phyloP scores from a whole-genome alignment of 2,888 invertebrate species.

The Formica aserva region DNA sequence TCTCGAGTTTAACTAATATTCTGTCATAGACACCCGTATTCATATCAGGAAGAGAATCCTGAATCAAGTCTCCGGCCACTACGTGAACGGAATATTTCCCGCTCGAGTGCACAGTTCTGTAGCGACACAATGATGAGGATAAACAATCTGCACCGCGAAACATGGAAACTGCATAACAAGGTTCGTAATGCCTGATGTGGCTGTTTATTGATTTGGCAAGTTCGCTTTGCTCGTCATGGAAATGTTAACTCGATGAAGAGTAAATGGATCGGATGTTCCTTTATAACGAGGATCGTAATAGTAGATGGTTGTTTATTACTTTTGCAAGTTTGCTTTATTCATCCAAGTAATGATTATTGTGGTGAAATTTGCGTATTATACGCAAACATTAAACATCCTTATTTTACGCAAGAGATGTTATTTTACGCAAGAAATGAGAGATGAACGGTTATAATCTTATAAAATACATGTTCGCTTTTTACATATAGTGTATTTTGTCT shows the following conservation, averaged over 20 bases:
- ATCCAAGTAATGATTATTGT: conserved; percentile 15
- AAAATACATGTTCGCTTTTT: background rate
- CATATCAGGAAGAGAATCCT: conserved; percentile 28
- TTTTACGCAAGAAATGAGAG: background rate
- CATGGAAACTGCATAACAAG: conserved; percentile 25
- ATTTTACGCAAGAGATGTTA: background rate
- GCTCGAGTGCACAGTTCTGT: background rate
- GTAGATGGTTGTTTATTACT: conserved; percentile 27
- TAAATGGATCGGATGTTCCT: background rate
- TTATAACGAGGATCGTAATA: conserved; percentile 20
- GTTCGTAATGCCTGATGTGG: background rate
- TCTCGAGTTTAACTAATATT: conserved; percentile 18
- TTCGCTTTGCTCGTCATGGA: background rate
- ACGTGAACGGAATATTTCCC: conserved; percentile 47
- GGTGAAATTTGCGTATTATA: background rate
- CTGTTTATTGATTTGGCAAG: conserved; percentile 36
- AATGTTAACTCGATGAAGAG: background rate
- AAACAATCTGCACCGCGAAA: conserved; percentile 36
- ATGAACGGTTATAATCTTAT: background rate
- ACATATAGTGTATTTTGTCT: background rate
- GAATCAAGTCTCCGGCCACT: conserved; percentile 32
- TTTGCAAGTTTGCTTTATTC: conserved; percentile 20
- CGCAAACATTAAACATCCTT: background rate
- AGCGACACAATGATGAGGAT: conserved; percentile 29
- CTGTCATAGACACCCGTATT: conserved; percentile 38